These are phyloP conservation scores for Sinocyclocheilus grahami DNA, from an alignment of 2,113 vertebrate genomes.

Conservation along the genomic window DNA sequence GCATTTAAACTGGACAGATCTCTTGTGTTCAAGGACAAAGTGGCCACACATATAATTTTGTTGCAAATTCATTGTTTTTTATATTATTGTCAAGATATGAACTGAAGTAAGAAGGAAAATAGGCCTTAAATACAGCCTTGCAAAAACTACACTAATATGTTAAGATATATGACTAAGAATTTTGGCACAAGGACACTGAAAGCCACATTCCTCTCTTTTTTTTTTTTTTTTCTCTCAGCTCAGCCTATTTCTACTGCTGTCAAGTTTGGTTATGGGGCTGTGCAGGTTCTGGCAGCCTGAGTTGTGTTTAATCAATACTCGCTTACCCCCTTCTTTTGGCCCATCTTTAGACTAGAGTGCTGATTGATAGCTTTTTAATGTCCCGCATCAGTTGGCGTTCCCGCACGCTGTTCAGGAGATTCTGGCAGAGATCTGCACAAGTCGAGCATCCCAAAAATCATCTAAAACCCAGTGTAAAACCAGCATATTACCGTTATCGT, in stretches of 20 bases:
- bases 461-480: background rate
- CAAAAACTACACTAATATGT: background rate
- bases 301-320: slow-evolving; percentile 16
- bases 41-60: no score
- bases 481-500: no score
- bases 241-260: background rate
- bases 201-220: background rate
- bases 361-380: slow-evolving; percentile 20
- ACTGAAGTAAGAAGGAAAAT: background rate
- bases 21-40: no score
- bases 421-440: background rate
- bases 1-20: no score
- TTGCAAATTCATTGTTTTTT: no score
- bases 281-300: background rate
- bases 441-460: background rate
- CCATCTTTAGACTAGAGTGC: background rate
- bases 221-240: background rate
- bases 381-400: background rate
- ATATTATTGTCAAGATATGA: no score
- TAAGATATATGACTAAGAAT: background rate
- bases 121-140: background rate
- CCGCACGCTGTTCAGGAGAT: background rate
- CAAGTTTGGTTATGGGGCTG: background rate
- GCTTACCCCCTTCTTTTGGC: background rate
- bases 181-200: background rate